Percentiles rank a stretch among this genome's conserved stretches.
Evolutionary conservation across 2,797 vertebrate species (phyloP).

Genomic region (Eulemur albifrons): DNA sequence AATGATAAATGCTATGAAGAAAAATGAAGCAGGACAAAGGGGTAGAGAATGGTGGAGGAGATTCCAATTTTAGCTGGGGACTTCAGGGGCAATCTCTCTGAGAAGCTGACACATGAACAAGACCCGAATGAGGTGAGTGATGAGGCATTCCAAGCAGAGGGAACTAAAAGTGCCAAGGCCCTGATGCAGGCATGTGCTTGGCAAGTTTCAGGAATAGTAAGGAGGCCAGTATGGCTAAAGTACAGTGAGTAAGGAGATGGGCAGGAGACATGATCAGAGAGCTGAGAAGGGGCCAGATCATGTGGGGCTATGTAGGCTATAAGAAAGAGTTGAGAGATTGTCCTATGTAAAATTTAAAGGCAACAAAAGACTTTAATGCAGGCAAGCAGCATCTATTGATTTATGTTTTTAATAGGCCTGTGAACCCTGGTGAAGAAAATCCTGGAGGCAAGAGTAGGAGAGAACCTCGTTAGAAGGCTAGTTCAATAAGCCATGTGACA

Average conservation of each 20-base stretch:
- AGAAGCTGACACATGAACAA: background rate
- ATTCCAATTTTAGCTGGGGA: slow-evolving; percentile 1
- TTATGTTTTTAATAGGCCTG: slow-evolving; percentile 59
- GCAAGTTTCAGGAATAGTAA: slow-evolving; percentile 16
- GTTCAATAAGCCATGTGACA: background rate
- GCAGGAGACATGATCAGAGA: background rate
- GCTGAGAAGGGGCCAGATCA: background rate
- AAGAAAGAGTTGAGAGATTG: background rate
- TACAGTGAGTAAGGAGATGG: background rate
- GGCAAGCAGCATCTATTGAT: slow-evolving; percentile 9
- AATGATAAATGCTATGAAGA: background rate
- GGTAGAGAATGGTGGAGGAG: background rate
- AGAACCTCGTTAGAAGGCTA: slow-evolving; percentile 34
- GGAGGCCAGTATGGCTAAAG: background rate
- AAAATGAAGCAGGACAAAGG: slow-evolving; percentile 29
- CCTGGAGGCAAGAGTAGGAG: background rate
- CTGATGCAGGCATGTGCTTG: background rate
- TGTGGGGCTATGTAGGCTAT: background rate
- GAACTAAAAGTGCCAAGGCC: background rate
- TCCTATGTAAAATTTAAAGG: slow-evolving; percentile 54
- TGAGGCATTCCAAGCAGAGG: background rate
- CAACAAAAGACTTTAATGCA: slow-evolving; percentile 33
- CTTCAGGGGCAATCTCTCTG: background rate
- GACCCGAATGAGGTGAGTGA: background rate
- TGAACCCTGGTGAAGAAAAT: slow-evolving; percentile 42